phyloP scores from a whole-genome alignment of 1,140 invertebrate species.

The Calliphora vicina region DNA sequence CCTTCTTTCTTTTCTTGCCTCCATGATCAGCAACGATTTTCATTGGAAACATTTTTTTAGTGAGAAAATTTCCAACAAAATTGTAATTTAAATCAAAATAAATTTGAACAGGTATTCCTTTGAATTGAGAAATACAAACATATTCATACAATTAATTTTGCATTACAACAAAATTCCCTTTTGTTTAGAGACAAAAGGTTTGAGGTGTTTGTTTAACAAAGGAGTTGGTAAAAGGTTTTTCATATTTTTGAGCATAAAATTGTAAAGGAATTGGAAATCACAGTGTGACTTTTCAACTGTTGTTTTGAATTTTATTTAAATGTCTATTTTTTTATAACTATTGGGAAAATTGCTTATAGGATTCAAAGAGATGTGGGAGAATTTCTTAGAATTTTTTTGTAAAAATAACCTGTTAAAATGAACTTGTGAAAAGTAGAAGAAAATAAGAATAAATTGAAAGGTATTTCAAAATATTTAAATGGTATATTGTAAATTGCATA shows the following conservation, averaged over 20 bases:
- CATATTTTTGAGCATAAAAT: neutral
- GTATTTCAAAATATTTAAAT: too few relatives aligned
- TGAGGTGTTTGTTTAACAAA: neutral
- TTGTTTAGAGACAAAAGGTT: neutral
- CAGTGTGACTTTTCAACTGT: neutral
- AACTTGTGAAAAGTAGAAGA: too few relatives aligned
- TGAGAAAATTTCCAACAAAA: neutral
- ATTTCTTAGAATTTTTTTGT: too few relatives aligned
- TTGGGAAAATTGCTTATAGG: too few relatives aligned
- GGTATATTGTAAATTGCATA: too few relatives aligned
- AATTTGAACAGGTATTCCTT: conserved; percentile 25
- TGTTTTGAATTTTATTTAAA: neutral
- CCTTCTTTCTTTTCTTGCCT: neutral
- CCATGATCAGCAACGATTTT: neutral
- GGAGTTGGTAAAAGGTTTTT: neutral
- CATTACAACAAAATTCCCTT: neutral
- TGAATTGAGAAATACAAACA: neutral
- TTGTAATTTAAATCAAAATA: conserved; percentile 24
- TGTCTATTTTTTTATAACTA: neutral
- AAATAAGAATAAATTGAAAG: too few relatives aligned
- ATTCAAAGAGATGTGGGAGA: too few relatives aligned
- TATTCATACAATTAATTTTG: conserved; percentile 19
- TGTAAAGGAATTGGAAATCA: neutral
- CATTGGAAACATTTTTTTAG: neutral
- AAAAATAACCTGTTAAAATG: too few relatives aligned